Base-by-base conservation (phyloP, 2,797 vertebrate species). In the Brachyrhaphis roseni region DNA sequence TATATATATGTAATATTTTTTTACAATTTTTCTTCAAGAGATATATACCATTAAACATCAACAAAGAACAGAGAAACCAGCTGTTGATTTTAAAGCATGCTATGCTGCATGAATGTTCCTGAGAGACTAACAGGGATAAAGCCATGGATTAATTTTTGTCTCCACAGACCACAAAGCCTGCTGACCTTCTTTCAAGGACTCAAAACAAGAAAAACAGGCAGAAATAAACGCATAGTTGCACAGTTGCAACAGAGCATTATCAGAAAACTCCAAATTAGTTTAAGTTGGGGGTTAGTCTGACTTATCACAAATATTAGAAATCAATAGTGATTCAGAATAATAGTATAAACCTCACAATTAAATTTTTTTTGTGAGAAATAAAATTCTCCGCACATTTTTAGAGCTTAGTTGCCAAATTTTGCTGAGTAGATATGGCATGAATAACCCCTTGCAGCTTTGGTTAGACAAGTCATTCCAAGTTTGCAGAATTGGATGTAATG, bases 121-220 rank as follows among this genome's bases (percentile, higher is more conserved):
- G 36, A 78, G 66, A 83, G 72, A 82, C 77, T 55, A 68, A 81
- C 55, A 41, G 74, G 26, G 78, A 43, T 76, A 87, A 86, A 88
- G 59, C 75, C 5, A 62, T 11, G 15, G 78, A 89, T 90, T 89
- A 78, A 72, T 80, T 82, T 89, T 77, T 75, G 64, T 82, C 82
- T 68, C 81, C 39, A 49, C 49, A 78, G 74, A 80, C 62, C 62
- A 71, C 70, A 75, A 79, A 86, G 85, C 78, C 79, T 28, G 23
- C 51, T 86, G 91, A 90, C 84, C 79, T 88, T 87, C 74, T 80
- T 84, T 91, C 36, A 91, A 83, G 77, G 72, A 55, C 84, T 85
- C 76, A 36, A 70, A 77, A 46, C 39, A 82, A 64, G 20, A 87
- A 86, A 31, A 81, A 80, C 70, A 83, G 53, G 53, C 53, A 84